Evolutionary conservation across 2,888 invertebrate genomes (phyloP).

Genomic region (Lutraria lutraria): DNA sequence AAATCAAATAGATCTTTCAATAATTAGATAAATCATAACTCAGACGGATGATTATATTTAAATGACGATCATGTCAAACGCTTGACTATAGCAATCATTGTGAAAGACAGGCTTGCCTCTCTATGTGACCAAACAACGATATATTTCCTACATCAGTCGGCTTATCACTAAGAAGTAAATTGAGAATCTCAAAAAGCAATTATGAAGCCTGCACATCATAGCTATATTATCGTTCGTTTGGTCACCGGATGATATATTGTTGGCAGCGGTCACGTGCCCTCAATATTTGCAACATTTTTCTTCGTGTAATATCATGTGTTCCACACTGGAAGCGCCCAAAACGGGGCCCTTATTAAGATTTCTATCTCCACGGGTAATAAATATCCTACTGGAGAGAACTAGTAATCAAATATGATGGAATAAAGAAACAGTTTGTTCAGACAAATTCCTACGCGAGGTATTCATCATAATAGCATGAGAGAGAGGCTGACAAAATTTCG

Average conservation of each 20-base stretch:
- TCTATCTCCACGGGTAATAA: conserved; percentile 67
- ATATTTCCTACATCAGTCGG: conserved; percentile 55
- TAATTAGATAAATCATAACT: conserved; percentile 34
- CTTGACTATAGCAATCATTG: conserved; percentile 50
- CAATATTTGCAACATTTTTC: conserved; percentile 58
- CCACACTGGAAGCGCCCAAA: conserved; percentile 54
- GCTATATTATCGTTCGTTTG: conserved; percentile 51
- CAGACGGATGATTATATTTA: conserved; percentile 43
- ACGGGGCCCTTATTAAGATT: conserved; percentile 66
- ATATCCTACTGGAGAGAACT: conserved; percentile 64
- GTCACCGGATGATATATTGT: conserved; percentile 56
- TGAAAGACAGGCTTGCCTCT: conserved; percentile 55
- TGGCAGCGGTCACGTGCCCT: conserved; percentile 50
- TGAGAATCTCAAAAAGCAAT: conserved; percentile 59
- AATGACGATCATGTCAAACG: conserved; percentile 48
- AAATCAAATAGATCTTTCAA: conserved; percentile 24
- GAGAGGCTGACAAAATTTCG: conserved; percentile 33
- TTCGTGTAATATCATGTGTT: conserved; percentile 24
- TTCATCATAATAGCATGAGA: conserved; percentile 46
- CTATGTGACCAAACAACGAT: conserved; percentile 55
- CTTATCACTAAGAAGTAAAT: conserved; percentile 63
- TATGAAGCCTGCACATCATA: conserved; percentile 44
- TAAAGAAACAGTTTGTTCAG: conserved; percentile 46
- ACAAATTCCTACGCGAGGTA: conserved; percentile 35
- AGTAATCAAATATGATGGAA: conserved; percentile 70